These are phyloP conservation scores for Sussaba pulchella DNA, from an alignment of 2,888 invertebrate species.

Conservation along the genomic window DNA sequence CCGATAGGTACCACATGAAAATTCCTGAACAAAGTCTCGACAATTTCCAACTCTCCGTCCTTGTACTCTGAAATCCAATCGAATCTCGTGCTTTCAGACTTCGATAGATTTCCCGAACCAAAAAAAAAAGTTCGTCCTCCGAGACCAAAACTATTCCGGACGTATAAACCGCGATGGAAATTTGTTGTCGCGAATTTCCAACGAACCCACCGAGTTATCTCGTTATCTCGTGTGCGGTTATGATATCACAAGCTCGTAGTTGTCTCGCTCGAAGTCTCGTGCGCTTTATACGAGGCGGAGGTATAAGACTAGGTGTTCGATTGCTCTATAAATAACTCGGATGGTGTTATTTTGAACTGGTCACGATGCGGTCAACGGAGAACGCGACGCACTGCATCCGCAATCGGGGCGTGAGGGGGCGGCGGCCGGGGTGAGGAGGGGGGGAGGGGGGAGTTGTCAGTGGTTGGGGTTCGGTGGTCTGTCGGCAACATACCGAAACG, in stretches of 20 bases:
- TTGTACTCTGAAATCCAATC: no score
- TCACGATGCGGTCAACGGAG: constrained; percentile 65
- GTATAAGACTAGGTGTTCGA: constrained; percentile 63
- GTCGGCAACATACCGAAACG: constrained; percentile 71
- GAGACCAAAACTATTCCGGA: no score
- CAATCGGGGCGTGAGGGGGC: constrained; percentile 24
- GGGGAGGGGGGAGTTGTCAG: no score
- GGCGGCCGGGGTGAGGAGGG: no score
- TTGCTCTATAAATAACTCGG: constrained; percentile 80
- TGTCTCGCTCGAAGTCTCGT: constrained; percentile 69
- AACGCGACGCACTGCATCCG: constrained; percentile 40
- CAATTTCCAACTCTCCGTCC: no score
- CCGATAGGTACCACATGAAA: no score
- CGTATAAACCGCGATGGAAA: no score
- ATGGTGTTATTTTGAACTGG: constrained; percentile 81
- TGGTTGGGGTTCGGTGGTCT: constrained; percentile 59
- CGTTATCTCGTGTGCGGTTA: constrained; percentile 24
- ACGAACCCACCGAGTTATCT: constrained; percentile 10
- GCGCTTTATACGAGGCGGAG: constrained; percentile 32
- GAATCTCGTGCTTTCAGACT: no score
- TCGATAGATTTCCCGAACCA: no score
- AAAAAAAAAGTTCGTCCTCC: no score
- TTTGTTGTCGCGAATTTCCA: constrained; percentile 23
- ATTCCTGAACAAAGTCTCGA: no score
- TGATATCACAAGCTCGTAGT: constrained; percentile 74